Conservation (phyloP, 2,797 vertebrate genomes). For the Sebastes melanostomus region DNA sequence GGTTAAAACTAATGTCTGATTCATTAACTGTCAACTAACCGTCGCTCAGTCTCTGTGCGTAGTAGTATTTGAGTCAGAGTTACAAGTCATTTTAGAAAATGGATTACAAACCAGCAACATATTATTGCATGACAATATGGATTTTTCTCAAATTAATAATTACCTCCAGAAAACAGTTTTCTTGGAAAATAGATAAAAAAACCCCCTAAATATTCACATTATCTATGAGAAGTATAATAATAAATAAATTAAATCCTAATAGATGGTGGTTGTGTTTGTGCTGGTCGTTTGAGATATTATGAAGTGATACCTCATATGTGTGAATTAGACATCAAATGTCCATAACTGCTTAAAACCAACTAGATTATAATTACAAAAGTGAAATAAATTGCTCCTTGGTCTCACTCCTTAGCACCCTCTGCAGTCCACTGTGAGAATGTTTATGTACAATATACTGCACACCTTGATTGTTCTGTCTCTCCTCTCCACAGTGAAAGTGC, state of each 20-base stretch:
- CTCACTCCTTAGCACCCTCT: slow-evolving; percentile 1
- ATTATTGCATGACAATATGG: background rate
- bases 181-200: background rate
- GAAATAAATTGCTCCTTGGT: background rate
- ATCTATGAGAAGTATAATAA: background rate
- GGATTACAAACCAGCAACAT: background rate
- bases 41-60: background rate
- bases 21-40: background rate
- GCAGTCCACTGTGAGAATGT: background rate
- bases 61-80: background rate
- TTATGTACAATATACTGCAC: background rate
- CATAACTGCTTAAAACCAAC: background rate
- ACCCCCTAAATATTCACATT: background rate
- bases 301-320: background rate
- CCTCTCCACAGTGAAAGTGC: background rate
- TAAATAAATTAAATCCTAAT: background rate
- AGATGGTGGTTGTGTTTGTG: background rate
- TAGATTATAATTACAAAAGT: background rate
- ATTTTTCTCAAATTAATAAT: background rate
- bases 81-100: background rate
- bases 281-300: background rate
- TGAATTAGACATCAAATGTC: background rate
- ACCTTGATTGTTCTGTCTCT: background rate
- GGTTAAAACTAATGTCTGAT: background rate
- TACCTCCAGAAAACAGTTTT: background rate